Evolutionary conservation across 37 sponge, comb jelly and placozoan species (phyloP).

Genomic region (Lycopodina hypogea): DNA sequence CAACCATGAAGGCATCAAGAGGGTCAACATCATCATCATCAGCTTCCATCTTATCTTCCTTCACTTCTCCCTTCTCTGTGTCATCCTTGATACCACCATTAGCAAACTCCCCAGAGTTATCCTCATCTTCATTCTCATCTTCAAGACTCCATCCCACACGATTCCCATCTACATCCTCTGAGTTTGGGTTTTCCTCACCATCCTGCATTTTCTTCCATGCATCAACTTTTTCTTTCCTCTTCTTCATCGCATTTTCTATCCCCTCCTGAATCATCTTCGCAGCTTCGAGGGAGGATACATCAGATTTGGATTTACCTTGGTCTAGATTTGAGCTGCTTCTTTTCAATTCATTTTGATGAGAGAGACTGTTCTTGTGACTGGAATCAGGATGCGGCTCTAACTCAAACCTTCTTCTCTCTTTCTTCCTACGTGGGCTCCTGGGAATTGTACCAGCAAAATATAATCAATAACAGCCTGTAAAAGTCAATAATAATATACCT

Average conservation of each 20-base stretch:
- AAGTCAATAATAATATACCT: background rate
- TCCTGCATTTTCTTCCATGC: conserved; percentile 89
- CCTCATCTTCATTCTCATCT: conserved; percentile 84
- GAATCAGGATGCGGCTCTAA: background rate
- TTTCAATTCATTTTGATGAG: conserved; percentile 9
- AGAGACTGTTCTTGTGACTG: background rate
- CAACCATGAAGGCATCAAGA: conserved; percentile 85
- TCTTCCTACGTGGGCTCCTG: conserved; percentile 7
- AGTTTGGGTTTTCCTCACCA: conserved; percentile 64
- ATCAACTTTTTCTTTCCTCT: conserved; percentile 84
- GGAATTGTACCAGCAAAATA: background rate
- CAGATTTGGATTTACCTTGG: conserved; percentile 6
- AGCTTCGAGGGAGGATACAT: conserved; percentile 25
- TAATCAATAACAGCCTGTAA: too few relatives aligned
- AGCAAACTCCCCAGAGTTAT: background rate
- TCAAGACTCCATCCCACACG: conserved; percentile 78
- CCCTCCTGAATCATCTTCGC: conserved; percentile 65
- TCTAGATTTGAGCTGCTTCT: too few relatives aligned
- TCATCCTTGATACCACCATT: conserved; percentile 37
- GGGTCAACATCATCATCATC: conserved; percentile 82
- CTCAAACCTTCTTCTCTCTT: background rate
- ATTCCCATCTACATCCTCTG: conserved; percentile 67
- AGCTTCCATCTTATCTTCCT: conserved; percentile 45
- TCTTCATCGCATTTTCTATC: conserved; percentile 93
- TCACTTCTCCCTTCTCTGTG: conserved; percentile 57